Conservation (phyloP, 92 coral and sea anemone species). For the Epizoanthus stellaris region DNA sequence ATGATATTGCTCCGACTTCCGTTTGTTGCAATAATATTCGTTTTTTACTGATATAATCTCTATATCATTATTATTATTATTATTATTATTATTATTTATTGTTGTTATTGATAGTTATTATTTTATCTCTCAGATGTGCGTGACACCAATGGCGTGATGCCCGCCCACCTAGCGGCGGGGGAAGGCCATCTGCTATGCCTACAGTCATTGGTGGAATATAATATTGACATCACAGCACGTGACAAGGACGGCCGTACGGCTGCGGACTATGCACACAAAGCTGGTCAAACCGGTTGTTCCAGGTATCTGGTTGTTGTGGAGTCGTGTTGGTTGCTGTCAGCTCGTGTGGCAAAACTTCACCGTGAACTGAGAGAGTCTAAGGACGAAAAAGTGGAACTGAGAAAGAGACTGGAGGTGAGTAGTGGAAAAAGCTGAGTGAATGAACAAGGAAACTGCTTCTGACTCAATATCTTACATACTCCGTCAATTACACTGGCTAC, state of each 20-base stretch:
- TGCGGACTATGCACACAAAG: constrained; percentile 86
- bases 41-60: no score
- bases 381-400: constrained; percentile 84
- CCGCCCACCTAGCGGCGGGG: constrained; percentile 92
- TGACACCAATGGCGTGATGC: constrained; percentile 78
- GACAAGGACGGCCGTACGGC: constrained; percentile 89
- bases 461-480: no score
- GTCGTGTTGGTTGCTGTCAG: constrained; percentile 84
- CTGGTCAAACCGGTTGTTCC: constrained; percentile 89
- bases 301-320: constrained; percentile 92
- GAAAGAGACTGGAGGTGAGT: constrained; percentile 75
- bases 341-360: constrained; percentile 74
- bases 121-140: constrained; percentile 58
- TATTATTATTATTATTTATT: background rate
- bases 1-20: no score
- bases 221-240: constrained; percentile 79
- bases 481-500: no score
- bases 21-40: no score
- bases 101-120: background rate
- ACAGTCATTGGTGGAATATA: constrained; percentile 87
- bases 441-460: no score
- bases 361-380: constrained; percentile 67
- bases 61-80: no score
- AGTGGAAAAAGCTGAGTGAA: no score
- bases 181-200: constrained; percentile 91